Base-by-base conservation (phyloP, 2,888 invertebrate genomes). In the Iphiclides podalirius region DNA sequence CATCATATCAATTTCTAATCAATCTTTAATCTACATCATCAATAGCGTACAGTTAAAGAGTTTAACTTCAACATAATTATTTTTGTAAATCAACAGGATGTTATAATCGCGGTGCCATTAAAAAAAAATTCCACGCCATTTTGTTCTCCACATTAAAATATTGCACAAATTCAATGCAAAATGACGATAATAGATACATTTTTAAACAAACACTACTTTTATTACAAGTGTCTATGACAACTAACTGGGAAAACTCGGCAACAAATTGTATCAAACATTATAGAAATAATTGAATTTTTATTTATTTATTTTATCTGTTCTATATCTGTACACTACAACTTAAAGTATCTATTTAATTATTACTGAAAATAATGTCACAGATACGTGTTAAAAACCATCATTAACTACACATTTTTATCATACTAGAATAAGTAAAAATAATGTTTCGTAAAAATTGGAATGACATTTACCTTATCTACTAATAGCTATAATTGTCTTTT, bases 401-500 rank as follows among this genome's bases (percentile, higher is more conserved):
- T 26, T 23, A 28, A 4, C 14, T 39, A 14, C 17, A 28, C 28
- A 28, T 28, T 31, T 28, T 33, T 1, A 6, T 17, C n/a, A 31
- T 34, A 28, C 42, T 12, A 6, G 28, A 28, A 28, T 9, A 28
- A 28, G 4, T 28, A 28, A 28, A 28, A 2, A 9, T 28, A 20
- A 6, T n/a, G n/a, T 20, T 50, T 44, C 42, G 44, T 50, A 50
- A 34, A 44, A 37, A 37, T 1, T 16, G 44, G 44, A 50, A 50
- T 50, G 44, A 44, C n/a, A 40, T 39, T 38, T 15, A 9, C 4
- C 38, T 45, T 50, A 44, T 6, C 4, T 9, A 28, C 34, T 50
- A 40, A 33, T 20, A 39, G 3, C 14, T 39, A 13, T 35, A 33
- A 34, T 33, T 49, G 44, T 50, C 48, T 50, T 50, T 50, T 38